Evolutionary conservation across 2,888 invertebrate genomes (phyloP).

Genomic region (Dolichopus griseipennis): DNA sequence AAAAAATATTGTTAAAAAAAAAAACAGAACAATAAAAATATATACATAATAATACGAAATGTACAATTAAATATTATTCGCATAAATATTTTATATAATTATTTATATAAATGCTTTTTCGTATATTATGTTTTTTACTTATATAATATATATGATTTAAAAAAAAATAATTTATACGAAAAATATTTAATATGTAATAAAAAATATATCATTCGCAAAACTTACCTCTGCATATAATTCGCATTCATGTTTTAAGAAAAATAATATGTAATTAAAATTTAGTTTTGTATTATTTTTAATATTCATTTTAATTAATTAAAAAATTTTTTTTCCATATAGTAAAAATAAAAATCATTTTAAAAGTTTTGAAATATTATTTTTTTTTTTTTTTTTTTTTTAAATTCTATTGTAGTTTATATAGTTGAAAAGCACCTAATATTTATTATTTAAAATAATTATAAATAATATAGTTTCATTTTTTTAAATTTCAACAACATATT

Average conservation of each 20-base stretch:
- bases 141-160: too few relatives aligned
- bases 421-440: not conserved
- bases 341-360: too few relatives aligned
- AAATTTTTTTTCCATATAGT: too few relatives aligned
- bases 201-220: not conserved
- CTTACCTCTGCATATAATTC: not conserved
- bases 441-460: not conserved
- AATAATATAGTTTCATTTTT: not conserved
- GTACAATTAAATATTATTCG: not conserved
- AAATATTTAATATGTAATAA: not conserved
- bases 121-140: too few relatives aligned
- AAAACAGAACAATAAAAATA: conserved; percentile 22
- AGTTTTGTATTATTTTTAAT: not conserved
- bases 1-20: conserved; percentile 14
- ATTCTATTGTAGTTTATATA: not conserved
- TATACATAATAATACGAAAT: conserved; percentile 14
- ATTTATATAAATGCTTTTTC: too few relatives aligned
- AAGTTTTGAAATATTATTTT: too few relatives aligned
- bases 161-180: not conserved
- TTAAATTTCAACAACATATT: not conserved
- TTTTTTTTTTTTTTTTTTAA: not conserved
- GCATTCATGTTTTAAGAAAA: not conserved
- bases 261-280: too few relatives aligned
- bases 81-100: not conserved
- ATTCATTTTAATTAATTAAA: too few relatives aligned